Evolutionary conservation across 53 echinoderm and acorn worm genomes (phyloP), one percentile per base, ranked within the genome.

Genomic region (Holothuria scabra): DNA sequence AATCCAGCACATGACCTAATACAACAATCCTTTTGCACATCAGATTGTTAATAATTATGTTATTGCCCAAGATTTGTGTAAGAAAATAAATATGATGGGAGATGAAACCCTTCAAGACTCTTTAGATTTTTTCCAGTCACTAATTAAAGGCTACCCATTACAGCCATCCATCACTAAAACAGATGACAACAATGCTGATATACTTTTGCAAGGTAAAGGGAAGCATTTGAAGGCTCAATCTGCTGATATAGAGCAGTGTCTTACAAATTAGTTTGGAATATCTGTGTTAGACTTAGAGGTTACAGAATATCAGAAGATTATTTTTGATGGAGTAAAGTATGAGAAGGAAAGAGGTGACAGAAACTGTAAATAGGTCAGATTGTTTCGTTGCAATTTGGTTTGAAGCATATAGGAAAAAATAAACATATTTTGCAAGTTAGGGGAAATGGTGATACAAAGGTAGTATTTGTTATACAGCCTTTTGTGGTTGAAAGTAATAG

Each of bases 11-110:
- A 8, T 75, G 28, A 52, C 55, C 24, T 75, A 26, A 23, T 49
- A 75, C 76, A 75, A 75, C 44, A 49, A 75, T 26, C 46, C 52
- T 14, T 46, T 75, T 52, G 76, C 76, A 28, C 76, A 75, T 21
- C 76, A 75, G 24, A 29, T 75, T n/a, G 76, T 75, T 1, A 75
- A 75, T 28, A 75, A 75, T 29, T 75, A 48, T 75, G 76, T 75
- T 22, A 75, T 75, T 52, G 76, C 76, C 20, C 76, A 75, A 52
- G 56, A 52, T 23, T 52, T 75, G 25, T 75, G 52, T 49, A 18
- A 52, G 13, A 75, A 29, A 26, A 3, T 75, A 9, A 75, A 75
- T 38, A 29, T 23, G 52, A 75, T 75, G 76, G 76, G 46, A 52
- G 76, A 10, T 48, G 76, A 38, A 21, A 55, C 76, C 76, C 25